phyloP scores from a whole-genome alignment of 2,113 vertebrate genomes.

The Vombatus ursinus region DNA sequence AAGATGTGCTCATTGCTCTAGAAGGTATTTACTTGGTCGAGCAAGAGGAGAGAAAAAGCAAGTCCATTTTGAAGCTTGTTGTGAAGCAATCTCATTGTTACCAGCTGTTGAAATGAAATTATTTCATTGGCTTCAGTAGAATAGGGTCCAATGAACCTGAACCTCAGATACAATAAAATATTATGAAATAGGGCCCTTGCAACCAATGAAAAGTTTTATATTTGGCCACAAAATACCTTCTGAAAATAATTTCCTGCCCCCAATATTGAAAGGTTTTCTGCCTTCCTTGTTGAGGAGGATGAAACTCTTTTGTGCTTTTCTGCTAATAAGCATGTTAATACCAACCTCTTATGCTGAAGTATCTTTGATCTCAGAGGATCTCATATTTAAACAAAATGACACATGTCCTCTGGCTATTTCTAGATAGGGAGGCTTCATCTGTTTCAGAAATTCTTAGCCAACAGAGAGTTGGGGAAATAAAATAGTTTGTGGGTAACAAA shows the following conservation, averaged over 20 bases:
- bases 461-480: constrained; percentile 7
- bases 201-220: constrained; percentile 13
- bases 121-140: constrained; percentile 31
- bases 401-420: constrained; percentile 58
- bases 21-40: neutral
- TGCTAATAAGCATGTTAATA: constrained; percentile 57
- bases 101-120: constrained; percentile 3
- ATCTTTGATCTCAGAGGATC: constrained; percentile 66
- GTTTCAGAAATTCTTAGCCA: constrained; percentile 23
- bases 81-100: neutral
- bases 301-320: constrained; percentile 43
- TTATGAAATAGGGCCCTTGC: neutral
- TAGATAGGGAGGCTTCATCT: constrained; percentile 35
- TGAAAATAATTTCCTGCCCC: constrained; percentile 17
- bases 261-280: constrained; percentile 45
- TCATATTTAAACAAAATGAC: constrained; percentile 60
- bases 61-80: neutral
- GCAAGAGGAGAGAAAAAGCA: constrained; percentile 10
- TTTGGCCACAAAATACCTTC: constrained; percentile 23
- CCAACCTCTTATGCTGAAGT: constrained; percentile 57
- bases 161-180: constrained; percentile 23
- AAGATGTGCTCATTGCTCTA: constrained; percentile 31
- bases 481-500: neutral
- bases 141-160: neutral
- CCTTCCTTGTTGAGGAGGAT: constrained; percentile 33